Conservation (phyloP, 2,797 vertebrate genomes). For the Arctocebus calabarensis region DNA sequence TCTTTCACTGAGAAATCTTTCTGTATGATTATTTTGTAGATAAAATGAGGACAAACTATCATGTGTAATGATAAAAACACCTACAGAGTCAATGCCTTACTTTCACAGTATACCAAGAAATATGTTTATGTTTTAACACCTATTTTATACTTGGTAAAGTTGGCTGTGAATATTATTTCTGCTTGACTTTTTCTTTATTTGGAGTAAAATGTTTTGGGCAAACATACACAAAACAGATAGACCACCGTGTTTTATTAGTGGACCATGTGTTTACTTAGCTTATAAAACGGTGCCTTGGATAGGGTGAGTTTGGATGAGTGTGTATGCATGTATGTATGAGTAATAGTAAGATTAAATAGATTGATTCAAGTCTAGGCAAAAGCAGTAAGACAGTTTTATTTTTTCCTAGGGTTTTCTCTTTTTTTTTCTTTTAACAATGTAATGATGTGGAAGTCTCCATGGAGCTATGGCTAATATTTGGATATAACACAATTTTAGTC, state of each 20-base stretch:
- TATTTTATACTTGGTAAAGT: neutral
- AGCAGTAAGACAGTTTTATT: neutral
- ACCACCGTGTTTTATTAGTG: neutral
- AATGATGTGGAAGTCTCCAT: neutral
- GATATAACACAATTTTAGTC: neutral
- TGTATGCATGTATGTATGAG: neutral
- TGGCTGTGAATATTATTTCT: neutral
- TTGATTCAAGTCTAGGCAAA: neutral
- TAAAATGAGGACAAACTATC: neutral
- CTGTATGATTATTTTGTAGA: neutral
- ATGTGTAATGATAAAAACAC: neutral
- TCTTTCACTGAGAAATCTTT: constrained; percentile 49
- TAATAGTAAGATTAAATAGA: neutral
- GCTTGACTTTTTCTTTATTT: neutral
- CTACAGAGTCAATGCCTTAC: neutral
- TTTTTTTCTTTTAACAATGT: neutral
- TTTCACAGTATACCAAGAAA: neutral
- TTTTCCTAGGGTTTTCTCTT: neutral
- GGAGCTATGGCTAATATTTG: neutral
- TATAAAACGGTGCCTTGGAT: neutral
- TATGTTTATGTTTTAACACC: neutral
- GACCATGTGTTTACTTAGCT: neutral
- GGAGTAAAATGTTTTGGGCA: neutral
- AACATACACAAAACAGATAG: neutral
- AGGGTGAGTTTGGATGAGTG: neutral